Evolutionary conservation across 2,113 vertebrate species (phyloP).

Genomic region (Neopipo cinnamomea): DNA sequence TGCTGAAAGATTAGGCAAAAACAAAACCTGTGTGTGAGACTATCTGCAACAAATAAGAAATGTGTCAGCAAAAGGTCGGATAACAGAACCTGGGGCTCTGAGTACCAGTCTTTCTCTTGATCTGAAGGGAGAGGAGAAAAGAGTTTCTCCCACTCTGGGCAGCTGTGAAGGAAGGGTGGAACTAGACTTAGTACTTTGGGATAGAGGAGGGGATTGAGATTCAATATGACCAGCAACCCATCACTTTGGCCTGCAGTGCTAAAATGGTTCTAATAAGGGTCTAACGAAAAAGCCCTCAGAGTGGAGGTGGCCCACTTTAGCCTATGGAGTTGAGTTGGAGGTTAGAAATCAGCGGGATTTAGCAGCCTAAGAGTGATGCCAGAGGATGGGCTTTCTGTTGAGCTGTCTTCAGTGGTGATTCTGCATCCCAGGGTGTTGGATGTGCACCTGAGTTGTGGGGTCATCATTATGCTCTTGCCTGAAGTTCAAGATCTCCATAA

Average conservation of each 20-base stretch:
- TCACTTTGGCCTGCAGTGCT: not conserved
- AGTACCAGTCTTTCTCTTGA: not conserved
- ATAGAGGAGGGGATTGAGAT: not conserved
- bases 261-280: not conserved
- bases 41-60: not conserved
- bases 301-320: not conserved
- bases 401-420: not conserved
- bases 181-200: not conserved
- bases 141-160: not conserved
- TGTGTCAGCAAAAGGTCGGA: not conserved
- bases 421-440: not conserved
- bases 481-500: not conserved
- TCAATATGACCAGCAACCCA: not conserved
- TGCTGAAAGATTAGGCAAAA: not conserved
- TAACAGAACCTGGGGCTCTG: not conserved
- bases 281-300: not conserved
- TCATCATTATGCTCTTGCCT: not conserved
- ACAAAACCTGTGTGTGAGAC: not conserved
- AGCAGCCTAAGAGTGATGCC: not conserved
- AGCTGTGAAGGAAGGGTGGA: not conserved
- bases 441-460: not conserved
- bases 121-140: not conserved
- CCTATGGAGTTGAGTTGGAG: not conserved
- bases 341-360: not conserved
- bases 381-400: not conserved